Evolutionary conservation across 2,113 vertebrate genomes (phyloP).

Genomic region (Silurus glanis): DNA sequence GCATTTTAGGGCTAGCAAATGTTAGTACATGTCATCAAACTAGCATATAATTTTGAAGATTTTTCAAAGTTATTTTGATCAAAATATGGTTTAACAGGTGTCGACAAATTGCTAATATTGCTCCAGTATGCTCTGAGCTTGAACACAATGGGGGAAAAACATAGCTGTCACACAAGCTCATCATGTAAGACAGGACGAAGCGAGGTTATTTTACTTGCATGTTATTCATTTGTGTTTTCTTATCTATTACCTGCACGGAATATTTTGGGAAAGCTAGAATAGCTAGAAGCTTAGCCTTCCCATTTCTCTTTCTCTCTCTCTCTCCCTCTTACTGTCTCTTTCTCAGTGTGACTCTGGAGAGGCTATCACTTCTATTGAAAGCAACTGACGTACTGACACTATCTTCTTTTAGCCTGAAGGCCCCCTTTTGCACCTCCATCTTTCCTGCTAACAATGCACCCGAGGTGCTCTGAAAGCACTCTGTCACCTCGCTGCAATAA

Average conservation of each 20-base stretch:
- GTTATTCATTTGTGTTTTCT: neutral
- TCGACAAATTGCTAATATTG: neutral
- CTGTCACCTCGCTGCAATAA: constrained; percentile 54
- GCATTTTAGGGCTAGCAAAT: neutral
- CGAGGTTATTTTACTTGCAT: neutral
- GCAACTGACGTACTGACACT: constrained; percentile 54
- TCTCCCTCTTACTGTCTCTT: neutral
- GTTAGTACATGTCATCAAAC: too few species aligned
- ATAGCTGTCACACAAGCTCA: constrained; percentile 3
- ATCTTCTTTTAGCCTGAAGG: constrained; percentile 53
- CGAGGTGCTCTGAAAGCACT: constrained; percentile 38
- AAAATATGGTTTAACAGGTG: neutral
- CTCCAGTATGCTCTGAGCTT: neutral
- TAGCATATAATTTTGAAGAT: neutral
- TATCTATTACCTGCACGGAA: neutral
- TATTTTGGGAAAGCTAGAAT: neutral
- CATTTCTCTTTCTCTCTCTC: neutral
- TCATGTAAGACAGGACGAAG: neutral
- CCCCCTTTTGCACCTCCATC: constrained; percentile 49
- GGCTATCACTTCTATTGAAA: constrained; percentile 44
- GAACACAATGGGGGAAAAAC: neutral
- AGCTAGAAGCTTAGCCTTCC: neutral
- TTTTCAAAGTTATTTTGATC: neutral
- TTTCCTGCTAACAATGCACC: constrained; percentile 54
- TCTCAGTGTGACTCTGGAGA: constrained; percentile 26